phyloP scores from a whole-genome alignment of 2,113 vertebrate species.

The Pachypanchax playfairii region DNA sequence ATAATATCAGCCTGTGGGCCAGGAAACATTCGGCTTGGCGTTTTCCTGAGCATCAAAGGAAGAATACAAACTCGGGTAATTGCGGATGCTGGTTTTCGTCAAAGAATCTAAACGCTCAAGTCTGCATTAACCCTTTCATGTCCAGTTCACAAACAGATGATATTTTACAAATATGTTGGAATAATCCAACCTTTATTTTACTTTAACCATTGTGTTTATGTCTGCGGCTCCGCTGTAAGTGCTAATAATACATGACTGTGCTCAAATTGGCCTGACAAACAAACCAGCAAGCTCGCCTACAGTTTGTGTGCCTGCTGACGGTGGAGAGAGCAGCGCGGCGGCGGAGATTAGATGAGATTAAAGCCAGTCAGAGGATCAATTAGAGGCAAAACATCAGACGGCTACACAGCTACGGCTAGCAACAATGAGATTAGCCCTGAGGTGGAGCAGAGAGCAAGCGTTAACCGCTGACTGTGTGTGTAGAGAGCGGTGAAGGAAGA shows the following conservation, averaged over 20 bases:
- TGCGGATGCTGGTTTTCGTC: neutral
- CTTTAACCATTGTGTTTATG: neutral
- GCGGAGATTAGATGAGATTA: conserved; percentile 85
- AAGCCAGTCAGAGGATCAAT: conserved; percentile 83
- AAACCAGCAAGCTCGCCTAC: conserved; percentile 19
- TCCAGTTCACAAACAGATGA: too few species aligned
- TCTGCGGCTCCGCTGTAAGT: neutral
- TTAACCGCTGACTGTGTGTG: conserved; percentile 29
- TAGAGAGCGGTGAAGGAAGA: neutral
- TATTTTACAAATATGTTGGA: too few species aligned
- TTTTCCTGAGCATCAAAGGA: conserved; percentile 32
- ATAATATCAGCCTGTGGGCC: conserved; percentile 30
- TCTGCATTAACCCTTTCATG: neutral
- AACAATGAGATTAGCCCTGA: conserved; percentile 80
- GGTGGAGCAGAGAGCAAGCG: conserved; percentile 63
- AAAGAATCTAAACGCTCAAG: conserved; percentile 9
- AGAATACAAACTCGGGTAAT: conserved; percentile 1
- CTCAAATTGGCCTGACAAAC: conserved; percentile 18
- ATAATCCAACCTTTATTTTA: too few species aligned
- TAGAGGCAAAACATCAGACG: conserved; percentile 83
- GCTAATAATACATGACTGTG: conserved; percentile 5
- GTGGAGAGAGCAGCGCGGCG: conserved; percentile 69
- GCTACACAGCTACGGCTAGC: conserved; percentile 73
- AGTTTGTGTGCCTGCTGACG: conserved; percentile 61
- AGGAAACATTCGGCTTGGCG: conserved; percentile 25